phyloP scores from a whole-genome alignment of 1,140 invertebrate species.

The Drosophila neocordata region DNA sequence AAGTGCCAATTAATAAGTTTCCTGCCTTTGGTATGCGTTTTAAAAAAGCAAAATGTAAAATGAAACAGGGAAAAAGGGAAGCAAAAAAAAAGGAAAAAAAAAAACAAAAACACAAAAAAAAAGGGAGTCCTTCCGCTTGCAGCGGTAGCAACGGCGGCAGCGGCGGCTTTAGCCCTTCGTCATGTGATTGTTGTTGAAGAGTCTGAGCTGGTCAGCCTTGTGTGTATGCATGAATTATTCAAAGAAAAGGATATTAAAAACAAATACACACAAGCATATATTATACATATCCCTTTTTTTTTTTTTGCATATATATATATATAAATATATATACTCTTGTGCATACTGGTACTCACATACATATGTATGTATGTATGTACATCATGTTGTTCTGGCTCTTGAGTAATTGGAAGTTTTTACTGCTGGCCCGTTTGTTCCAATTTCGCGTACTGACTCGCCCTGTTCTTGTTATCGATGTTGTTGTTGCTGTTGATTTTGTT shows the following conservation, averaged over 20 bases:
- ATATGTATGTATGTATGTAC: conserved; percentile 35
- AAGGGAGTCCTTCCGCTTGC: conserved; percentile 39
- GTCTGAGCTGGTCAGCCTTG: conserved; percentile 50
- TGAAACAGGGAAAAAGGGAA: conserved; percentile 1
- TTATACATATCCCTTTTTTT: conserved; percentile 7
- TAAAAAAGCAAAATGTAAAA: conserved; percentile 23
- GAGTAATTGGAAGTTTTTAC: conserved; percentile 80
- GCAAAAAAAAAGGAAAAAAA: conserved; percentile 10
- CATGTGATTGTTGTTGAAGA: conserved; percentile 59
- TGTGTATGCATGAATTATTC: conserved; percentile 70
- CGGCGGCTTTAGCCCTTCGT: conserved; percentile 41
- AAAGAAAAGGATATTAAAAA: conserved; percentile 79
- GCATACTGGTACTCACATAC: background rate
- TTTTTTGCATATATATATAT: conserved; percentile 32
- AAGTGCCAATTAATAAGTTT: conserved; percentile 80
- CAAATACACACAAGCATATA: conserved; percentile 54
- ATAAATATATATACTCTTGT: conserved; percentile 1
- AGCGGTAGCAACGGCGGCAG: conserved; percentile 5
- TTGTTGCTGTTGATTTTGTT: conserved; percentile 20
- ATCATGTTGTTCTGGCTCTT: conserved; percentile 38
- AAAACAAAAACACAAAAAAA: conserved; percentile 11
- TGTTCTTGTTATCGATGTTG: conserved; percentile 23
- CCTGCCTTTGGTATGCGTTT: conserved; percentile 62
- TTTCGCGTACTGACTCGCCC: conserved; percentile 48
- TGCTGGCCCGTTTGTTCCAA: conserved; percentile 76